Evolutionary conservation across 2,888 invertebrate genomes (phyloP).

Genomic region (Hemaris fuciformis): DNA sequence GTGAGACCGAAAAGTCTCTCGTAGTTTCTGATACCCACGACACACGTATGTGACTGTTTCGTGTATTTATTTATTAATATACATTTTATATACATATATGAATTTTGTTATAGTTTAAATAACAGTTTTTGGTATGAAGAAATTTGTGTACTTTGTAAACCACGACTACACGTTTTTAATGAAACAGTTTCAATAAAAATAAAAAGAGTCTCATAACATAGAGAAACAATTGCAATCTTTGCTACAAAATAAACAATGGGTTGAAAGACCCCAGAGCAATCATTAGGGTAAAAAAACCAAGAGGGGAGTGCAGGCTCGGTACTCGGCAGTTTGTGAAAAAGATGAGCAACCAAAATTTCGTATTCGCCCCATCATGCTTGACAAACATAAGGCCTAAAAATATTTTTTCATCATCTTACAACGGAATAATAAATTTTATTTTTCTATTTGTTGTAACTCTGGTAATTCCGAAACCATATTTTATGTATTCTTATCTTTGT

Average conservation of each 20-base stretch:
- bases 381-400: conserved; percentile 50
- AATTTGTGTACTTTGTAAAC: neutral
- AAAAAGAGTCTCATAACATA: conserved; percentile 11
- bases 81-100: no score
- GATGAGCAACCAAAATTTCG: conserved; percentile 61
- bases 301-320: conserved; percentile 37
- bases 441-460: no score
- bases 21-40: no score
- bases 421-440: no score
- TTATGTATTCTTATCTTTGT: no score
- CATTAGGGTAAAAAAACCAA: conserved; percentile 60
- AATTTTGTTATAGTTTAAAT: no score
- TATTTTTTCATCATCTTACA: no score
- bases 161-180: neutral
- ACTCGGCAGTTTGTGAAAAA: conserved; percentile 41
- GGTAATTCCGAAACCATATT: no score
- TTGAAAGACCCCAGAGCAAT: conserved; percentile 57
- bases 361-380: conserved; percentile 45
- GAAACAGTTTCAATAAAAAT: conserved; percentile 1
- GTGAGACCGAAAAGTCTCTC: no score
- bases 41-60: no score
- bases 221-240: conserved; percentile 42
- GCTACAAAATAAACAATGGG: conserved; percentile 62
- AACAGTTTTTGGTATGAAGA: neutral
- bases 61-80: no score